phyloP scores from a whole-genome alignment of 2,797 vertebrate species.

The Anguilla anguilla region DNA sequence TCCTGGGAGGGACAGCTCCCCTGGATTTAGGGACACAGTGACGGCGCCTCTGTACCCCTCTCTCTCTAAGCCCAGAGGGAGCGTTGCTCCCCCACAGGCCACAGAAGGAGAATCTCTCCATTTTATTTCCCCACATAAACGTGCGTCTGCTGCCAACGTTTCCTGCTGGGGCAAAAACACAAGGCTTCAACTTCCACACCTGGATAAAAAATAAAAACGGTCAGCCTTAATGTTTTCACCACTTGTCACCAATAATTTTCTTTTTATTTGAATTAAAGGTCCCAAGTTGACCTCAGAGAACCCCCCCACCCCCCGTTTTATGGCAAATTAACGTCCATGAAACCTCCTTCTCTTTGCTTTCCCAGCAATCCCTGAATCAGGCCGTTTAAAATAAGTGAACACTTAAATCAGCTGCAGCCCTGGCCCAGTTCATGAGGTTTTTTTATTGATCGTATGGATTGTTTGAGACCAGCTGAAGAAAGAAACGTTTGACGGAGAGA shows the following conservation, averaged over 20 bases:
- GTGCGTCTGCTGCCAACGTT: too few species aligned
- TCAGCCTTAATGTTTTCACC: background rate
- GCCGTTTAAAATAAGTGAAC: background rate
- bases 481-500: slow-evolving; percentile 64
- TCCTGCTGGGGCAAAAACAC: background rate
- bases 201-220: background rate
- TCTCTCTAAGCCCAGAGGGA: background rate
- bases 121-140: background rate
- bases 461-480: background rate
- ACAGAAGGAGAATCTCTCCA: background rate
- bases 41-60: background rate
- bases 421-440: background rate
- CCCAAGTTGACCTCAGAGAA: background rate
- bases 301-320: background rate
- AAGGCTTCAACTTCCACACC: background rate
- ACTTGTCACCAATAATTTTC: background rate
- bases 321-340: background rate
- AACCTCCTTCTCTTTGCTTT: background rate
- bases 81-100: background rate
- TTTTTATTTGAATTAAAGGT: background rate
- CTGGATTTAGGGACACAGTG: background rate
- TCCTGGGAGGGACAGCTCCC: background rate
- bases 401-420: background rate
- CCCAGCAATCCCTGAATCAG: background rate
- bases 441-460: background rate